Conservation (phyloP, 2,113 vertebrate species). For the Tretioscincus oriximinensis region DNA sequence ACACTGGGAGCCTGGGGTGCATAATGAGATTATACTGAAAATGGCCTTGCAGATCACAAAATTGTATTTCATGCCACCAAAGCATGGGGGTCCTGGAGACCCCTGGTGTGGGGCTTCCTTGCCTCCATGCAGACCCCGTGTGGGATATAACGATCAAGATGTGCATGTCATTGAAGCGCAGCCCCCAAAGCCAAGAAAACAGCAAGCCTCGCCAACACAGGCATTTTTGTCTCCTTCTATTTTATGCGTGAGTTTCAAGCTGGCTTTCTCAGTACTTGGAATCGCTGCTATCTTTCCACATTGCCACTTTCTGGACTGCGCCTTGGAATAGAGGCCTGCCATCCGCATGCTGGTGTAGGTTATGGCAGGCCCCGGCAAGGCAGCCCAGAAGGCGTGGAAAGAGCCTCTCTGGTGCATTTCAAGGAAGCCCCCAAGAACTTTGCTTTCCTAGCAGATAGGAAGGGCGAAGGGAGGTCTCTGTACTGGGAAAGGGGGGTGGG, state of each 20-base stretch:
- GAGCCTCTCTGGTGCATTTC: background rate
- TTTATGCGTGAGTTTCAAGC: background rate
- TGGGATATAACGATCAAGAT: constrained; percentile 7
- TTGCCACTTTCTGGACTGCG: no score
- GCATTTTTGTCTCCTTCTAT: background rate
- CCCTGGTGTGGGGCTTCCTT: constrained; percentile 66
- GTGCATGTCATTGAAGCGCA: background rate
- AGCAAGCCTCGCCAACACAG: background rate
- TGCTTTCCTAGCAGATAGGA: constrained; percentile 45
- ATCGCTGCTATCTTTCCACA: no score
- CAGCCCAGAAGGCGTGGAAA: no score
- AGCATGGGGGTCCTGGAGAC: constrained; percentile 64
- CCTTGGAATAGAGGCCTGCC: no score
- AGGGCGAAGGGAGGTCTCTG: constrained; percentile 40
- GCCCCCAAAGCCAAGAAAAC: background rate
- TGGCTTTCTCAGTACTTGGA: constrained; percentile 38
- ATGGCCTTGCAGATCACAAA: constrained; percentile 82
- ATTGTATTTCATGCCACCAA: constrained; percentile 82
- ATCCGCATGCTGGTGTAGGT: no score
- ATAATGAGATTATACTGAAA: constrained; percentile 87
- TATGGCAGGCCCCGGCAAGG: no score
- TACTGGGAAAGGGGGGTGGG: background rate
- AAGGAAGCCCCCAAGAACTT: background rate
- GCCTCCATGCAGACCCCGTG: constrained; percentile 51
- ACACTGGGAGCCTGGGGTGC: constrained; percentile 83